Base-by-base conservation (phyloP, 2,888 invertebrate species). In the Gordius sp. region DNA sequence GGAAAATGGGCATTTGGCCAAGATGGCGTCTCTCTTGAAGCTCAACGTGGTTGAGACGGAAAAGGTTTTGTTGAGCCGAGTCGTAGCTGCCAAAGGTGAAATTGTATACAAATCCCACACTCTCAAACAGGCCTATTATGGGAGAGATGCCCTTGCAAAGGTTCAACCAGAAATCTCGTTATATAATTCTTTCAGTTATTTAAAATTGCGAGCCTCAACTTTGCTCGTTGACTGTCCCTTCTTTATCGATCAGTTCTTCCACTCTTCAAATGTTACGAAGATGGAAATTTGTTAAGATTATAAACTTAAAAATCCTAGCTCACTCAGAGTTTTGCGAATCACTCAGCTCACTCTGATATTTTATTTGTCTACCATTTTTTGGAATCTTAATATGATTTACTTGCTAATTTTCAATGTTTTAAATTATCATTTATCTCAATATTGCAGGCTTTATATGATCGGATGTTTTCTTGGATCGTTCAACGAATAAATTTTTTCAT, bases 381-480 rank as follows among this genome's bases (percentile, higher is more conserved):
- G n/a, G n/a, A n/a, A n/a, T n/a, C n/a, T n/a, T n/a, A n/a, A n/a
- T n/a, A n/a, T n/a, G n/a, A n/a, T n/a, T n/a, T n/a, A n/a, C n/a
- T n/a, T n/a, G n/a, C n/a, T n/a, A n/a, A n/a, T n/a, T n/a, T n/a
- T n/a, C n/a, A n/a, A n/a, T n/a, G n/a, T n/a, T n/a, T n/a, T n/a
- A n/a, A n/a, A n/a, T n/a, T n/a, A n/a, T n/a, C n/a, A n/a, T n/a
- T n/a, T n/a, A n/a, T n/a, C n/a, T n/a, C n/a, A n/a, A n/a, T n/a
- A n/a, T 64, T 68, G 24, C 65, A 77, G 77, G 89, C 89, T 1
- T 78, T 91, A 26, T 93, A 93, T 66, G 89, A 91, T 65, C 74
- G 87, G 23, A 74, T 93, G 57, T 93, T 93, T 71, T 78, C 82
- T 0, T 89, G 85, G 83, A 83, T 91, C 60, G 89, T 93, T 18